phyloP scores from a whole-genome alignment of 2,888 invertebrate genomes.

The Nephrotoma flavescens region DNA sequence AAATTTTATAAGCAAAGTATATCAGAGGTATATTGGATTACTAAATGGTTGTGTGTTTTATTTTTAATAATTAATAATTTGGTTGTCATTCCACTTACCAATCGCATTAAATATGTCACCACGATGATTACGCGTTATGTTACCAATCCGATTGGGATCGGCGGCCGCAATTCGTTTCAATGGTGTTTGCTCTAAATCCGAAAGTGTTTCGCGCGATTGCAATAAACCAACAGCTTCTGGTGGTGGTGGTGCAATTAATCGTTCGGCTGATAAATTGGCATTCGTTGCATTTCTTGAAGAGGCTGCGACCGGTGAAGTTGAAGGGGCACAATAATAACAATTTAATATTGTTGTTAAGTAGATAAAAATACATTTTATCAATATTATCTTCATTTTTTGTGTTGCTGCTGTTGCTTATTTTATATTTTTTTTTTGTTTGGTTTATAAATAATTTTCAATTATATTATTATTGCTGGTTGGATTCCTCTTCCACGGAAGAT shows the following conservation, averaged over 20 bases:
- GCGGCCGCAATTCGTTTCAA: not conserved
- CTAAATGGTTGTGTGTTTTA: too few relatives aligned
- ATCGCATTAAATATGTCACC: slow-evolving; percentile 30
- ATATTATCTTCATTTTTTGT: not conserved
- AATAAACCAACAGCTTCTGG: not conserved
- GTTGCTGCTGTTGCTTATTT: not conserved
- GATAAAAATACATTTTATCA: not conserved
- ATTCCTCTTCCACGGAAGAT: not conserved
- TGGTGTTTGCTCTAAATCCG: not conserved
- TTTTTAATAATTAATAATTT: too few relatives aligned
- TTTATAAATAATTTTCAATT: not conserved
- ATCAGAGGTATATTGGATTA: too few relatives aligned
- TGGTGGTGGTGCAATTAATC: not conserved
- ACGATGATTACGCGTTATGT: slow-evolving; percentile 32
- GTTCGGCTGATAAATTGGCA: not conserved
- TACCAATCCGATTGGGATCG: slow-evolving; percentile 22
- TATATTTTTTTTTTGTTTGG: not conserved
- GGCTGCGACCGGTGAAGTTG: not conserved
- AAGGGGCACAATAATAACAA: not conserved
- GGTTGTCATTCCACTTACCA: slow-evolving; percentile 21
- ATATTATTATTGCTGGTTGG: not conserved
- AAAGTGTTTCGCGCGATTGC: not conserved
- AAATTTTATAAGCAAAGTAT: too few relatives aligned
- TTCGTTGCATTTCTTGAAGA: not conserved
- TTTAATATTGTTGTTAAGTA: not conserved